Conservation (phyloP, 2,888 invertebrate species). For the Branchellion lobata region DNA sequence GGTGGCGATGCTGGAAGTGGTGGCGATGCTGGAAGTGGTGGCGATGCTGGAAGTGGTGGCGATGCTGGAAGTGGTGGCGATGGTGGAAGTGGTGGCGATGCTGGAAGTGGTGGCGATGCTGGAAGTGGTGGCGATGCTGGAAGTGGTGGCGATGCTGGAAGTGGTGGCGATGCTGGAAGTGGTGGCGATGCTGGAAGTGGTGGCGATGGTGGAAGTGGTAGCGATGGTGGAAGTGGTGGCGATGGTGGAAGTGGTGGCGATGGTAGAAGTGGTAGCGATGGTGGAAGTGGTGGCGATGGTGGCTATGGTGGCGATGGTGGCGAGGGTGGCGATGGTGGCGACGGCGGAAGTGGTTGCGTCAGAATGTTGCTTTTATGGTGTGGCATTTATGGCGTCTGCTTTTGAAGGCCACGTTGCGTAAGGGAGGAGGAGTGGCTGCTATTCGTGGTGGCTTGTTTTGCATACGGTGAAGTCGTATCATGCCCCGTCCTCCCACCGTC, state of each 20-base stretch:
- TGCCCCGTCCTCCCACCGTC: too few species aligned
- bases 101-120: background rate
- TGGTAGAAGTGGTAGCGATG: background rate
- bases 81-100: background rate
- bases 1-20: background rate
- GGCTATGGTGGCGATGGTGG: background rate
- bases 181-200: background rate
- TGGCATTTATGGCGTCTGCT: too few species aligned
- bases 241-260: background rate
- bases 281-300: background rate
- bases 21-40: background rate
- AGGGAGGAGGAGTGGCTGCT: too few species aligned
- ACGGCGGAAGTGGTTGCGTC: too few species aligned
- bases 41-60: background rate
- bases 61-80: background rate
- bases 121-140: background rate
- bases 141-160: background rate
- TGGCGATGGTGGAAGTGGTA: background rate
- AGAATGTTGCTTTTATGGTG: too few species aligned
- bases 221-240: slow-evolving; percentile 6
- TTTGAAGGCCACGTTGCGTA: too few species aligned
- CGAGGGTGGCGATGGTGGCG: too few species aligned
- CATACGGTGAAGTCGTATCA: too few species aligned
- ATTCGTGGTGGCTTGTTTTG: too few species aligned
- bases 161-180: background rate